Evolutionary conservation across 2,888 invertebrate genomes (phyloP), one percentile per base, ranked within the genome.

Genomic region (Oegoconia quadripuncta): DNA sequence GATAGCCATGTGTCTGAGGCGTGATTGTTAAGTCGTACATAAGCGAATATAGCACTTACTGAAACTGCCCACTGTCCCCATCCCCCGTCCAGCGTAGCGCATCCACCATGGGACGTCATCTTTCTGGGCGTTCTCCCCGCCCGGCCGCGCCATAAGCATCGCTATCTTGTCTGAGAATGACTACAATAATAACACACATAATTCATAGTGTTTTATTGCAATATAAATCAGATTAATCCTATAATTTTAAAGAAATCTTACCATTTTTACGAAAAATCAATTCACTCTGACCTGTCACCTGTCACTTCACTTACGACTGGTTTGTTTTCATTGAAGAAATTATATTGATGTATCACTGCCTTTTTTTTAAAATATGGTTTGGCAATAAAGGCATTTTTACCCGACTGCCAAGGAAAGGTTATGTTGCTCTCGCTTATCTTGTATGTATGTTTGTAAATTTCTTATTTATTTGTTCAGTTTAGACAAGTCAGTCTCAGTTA

Each of bases 91-190:
- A 74, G 92, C 94, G 84, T 95, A 95, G 83, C 94, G 95, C 90
- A 96, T 90, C 92, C 94, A 96, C 95, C 95, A 95, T 54, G 96
- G 94, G 55, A 93, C 91, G 78, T 94, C 95, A 79, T 95, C 95
- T 88, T 93, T 93, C 54, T 92, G 90, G 50, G 87, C 90, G 60
- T 91, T 91, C 77, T 94, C 94, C 74, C 93, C 93, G 55, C 93
- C 93, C 48, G 95, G 95, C 65, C 93, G 91, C 64, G 93, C 91
- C 93, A 95, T 92, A 55, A 95, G 89, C 68, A 92, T 90, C 48
- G 92, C 89, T 62, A 95, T 88, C 89, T 94, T 95, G 74, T 95
- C 95, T 59, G 92, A 89, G 67, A 95, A 90, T 67, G 93, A 93
- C 94, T 94, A 68, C 32, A 82, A 80, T 41, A 58, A 62, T 44